Percentiles rank a stretch among this genome's conserved stretches.
These are phyloP conservation scores for Noctua pronuba DNA, from an alignment of 2,888 invertebrate genomes.

Conservation along the genomic window DNA sequence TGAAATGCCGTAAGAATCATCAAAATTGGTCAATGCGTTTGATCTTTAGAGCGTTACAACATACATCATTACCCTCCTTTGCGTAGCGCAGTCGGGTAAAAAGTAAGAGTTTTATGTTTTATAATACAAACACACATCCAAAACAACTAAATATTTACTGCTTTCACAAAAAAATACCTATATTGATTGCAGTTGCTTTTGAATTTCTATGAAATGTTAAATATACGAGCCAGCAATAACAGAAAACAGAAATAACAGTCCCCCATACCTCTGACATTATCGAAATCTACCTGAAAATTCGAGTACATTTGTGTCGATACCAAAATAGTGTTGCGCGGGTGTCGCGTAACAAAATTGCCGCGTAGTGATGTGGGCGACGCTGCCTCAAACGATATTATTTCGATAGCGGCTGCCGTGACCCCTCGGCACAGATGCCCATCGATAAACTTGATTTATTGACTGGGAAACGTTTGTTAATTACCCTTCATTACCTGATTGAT, in stretches of 20 bases:
- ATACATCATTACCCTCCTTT: no score
- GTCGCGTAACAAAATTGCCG: slow-evolving; percentile 35
- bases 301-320: neutral
- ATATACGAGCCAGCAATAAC: neutral
- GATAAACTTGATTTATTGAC: slow-evolving; percentile 21
- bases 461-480: slow-evolving; percentile 33
- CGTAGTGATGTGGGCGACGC: slow-evolving; percentile 23
- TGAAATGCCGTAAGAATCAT: no score
- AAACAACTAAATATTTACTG: no score
- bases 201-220: no score
- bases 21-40: no score
- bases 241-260: neutral
- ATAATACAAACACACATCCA: no score
- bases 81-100: no score
- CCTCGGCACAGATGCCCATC: neutral
- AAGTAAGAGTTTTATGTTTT: no score
- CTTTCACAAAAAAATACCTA: no score
- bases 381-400: slow-evolving; percentile 39
- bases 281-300: slow-evolving; percentile 17
- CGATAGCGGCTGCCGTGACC: slow-evolving; percentile 6
- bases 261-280: neutral
- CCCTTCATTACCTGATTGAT: slow-evolving; percentile 11
- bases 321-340: slow-evolving; percentile 33
- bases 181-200: no score
- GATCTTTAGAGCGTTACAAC: no score